phyloP scores from a whole-genome alignment of 2,797 vertebrate genomes.

The Buphagus erythrorhynchus region DNA sequence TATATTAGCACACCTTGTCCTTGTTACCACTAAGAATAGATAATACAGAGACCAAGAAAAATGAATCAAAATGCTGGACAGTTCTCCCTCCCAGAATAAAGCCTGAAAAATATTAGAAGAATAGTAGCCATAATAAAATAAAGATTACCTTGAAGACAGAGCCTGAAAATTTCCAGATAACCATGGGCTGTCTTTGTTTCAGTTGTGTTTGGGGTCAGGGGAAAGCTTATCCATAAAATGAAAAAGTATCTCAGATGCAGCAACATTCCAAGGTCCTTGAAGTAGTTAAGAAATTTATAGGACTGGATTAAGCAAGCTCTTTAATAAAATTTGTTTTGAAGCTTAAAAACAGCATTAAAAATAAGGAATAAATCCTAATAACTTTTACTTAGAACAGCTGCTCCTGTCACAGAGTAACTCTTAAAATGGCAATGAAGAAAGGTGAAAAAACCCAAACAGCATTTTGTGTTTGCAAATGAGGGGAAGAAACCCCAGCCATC shows the following conservation, averaged over 20 bases:
- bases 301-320: not conserved
- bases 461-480: not conserved
- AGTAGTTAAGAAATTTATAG: not conserved
- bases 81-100: not conserved
- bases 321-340: not conserved
- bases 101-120: not conserved
- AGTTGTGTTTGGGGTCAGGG: not conserved
- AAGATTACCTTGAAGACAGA: not conserved
- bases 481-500: rapidly evolving
- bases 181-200: not conserved
- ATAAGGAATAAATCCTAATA: not conserved
- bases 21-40: not conserved
- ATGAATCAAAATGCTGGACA: not conserved
- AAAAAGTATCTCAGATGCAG: not conserved
- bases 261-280: not conserved
- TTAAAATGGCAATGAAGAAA: not conserved
- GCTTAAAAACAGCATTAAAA: not conserved
- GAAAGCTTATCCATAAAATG: not conserved
- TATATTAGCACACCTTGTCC: slow-evolving; percentile 23
- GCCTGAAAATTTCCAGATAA: not conserved
- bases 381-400: not conserved
- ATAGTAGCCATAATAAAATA: not conserved
- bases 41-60: not conserved
- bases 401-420: not conserved
- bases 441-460: not conserved